Evolutionary conservation across 2,888 invertebrate species (phyloP), one percentile per base, ranked within the genome.

Genomic region (Nemotelus pantherinus): DNA sequence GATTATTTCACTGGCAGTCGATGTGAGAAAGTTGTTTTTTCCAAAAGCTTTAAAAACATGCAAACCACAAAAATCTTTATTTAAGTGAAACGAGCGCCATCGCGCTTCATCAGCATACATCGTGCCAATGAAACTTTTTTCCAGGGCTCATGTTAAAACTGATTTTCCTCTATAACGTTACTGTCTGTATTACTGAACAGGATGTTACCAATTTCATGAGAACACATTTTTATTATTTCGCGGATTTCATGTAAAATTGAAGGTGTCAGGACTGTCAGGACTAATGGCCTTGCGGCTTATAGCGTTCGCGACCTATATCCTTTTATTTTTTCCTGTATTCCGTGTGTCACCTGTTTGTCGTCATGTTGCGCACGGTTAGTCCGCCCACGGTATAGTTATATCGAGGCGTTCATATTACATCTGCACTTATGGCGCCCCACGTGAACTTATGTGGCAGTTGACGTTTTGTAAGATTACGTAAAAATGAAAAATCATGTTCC

Each of bases 171-270:
- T 25, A 0, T 25, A 25, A 25, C 25, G 25, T 25, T 25, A 25
- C 25, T 25, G 25, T 25, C 25, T 25, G 25, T 53, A 7, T 53
- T 1, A 53, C 53, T 7, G 53, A 7, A 53, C 53, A 53, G 53
- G 7, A 53, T 63, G 63, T 63, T 74, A 48, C 25, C 25, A 74
- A 74, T 60, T 60, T 60, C 25, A 45, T 48, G 44, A 58, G 47
- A 44, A 75, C 68, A 75, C 75, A 68, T 76, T 75, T 78, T 75
- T 75, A 78, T 78, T 75, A 75, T 78, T 77, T 71, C 71, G 45
- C 43, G 72, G 77, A 63, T 74, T 74, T 74, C 60, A 74, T 74
- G 60, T 74, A 58, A 74, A 74, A 68, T 68, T 77, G 77, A 55
- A 77, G 58, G 58, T 68, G 77, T 77, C 72, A 50, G 2, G 55